phyloP scores from a whole-genome alignment of 2,797 vertebrate genomes.

The Catharus ustulatus region DNA sequence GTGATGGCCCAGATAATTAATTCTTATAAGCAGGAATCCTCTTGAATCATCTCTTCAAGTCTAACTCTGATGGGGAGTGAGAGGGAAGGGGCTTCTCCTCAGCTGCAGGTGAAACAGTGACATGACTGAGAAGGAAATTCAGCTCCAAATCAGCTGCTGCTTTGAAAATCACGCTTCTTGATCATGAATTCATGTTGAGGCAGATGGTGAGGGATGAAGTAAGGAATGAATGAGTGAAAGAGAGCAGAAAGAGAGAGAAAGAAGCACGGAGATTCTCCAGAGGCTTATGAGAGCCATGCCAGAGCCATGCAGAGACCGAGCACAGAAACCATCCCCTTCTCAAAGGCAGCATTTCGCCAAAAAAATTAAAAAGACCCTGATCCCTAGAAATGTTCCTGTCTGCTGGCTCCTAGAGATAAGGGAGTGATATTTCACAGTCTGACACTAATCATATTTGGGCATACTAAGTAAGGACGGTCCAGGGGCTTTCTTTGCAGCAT shows the following conservation, averaged over 20 bases:
- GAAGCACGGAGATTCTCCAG: neutral
- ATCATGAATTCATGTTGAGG: conserved; percentile 49
- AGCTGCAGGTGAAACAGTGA: neutral
- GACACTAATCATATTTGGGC: conserved; percentile 86
- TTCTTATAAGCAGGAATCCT: conserved; percentile 19
- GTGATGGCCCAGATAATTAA: conserved; percentile 51
- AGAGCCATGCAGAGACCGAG: neutral
- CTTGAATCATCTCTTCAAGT: conserved; percentile 15
- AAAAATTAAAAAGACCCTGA: conserved; percentile 54
- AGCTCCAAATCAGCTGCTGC: conserved; percentile 7
- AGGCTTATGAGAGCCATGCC: conserved; percentile 1
- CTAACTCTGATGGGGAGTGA: neutral
- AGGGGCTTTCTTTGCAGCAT: conserved; percentile 69
- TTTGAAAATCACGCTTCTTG: conserved; percentile 3
- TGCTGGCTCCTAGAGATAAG: conserved; percentile 84
- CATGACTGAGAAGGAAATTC: neutral
- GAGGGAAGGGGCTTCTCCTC: neutral
- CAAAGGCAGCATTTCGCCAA: conserved; percentile 54
- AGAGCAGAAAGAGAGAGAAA: neutral
- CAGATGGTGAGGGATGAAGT: conserved; percentile 28
- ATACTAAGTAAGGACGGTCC: conserved; percentile 77
- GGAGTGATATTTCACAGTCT: conserved; percentile 80
- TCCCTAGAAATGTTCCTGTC: conserved; percentile 77
- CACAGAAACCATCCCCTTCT: conserved; percentile 50
- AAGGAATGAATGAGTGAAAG: conserved; percentile 21